A percentile compares a stretch with the other conserved stretches of the same genome.
Evolutionary conservation across 1,140 invertebrate species (phyloP).

Genomic region (Nomia melanderi): DNA sequence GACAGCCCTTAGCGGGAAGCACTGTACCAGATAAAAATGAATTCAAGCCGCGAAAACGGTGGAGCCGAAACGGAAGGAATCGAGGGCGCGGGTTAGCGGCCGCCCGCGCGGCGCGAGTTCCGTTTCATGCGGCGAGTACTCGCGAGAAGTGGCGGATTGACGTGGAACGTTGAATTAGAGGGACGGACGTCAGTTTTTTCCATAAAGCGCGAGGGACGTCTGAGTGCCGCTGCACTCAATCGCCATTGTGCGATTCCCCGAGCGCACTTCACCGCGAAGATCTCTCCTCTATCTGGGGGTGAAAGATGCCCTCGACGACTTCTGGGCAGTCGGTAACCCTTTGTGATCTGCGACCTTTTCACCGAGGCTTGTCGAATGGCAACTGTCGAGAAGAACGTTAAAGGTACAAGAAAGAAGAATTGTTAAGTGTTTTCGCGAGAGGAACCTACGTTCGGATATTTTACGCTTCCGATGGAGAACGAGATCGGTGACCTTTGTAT

Average conservation of each 20-base stretch:
- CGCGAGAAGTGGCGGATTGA: background rate
- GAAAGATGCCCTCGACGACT: conserved; percentile 11
- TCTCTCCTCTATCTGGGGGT: conserved; percentile 4
- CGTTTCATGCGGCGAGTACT: background rate
- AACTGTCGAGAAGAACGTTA: background rate
- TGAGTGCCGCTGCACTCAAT: conserved; percentile 42
- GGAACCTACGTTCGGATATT: too few relatives aligned
- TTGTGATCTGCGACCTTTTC: conserved; percentile 22
- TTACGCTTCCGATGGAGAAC: too few relatives aligned
- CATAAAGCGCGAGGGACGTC: conserved; percentile 23
- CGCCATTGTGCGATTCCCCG: conserved; percentile 38
- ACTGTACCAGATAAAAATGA: too few relatives aligned
- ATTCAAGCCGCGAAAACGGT: background rate
- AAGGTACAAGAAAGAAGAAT: background rate
- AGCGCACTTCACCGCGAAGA: conserved; percentile 26
- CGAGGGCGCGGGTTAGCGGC: too few relatives aligned
- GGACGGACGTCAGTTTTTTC: conserved; percentile 13
- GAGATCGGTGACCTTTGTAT: too few relatives aligned
- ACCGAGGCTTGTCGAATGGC: conserved; percentile 6
- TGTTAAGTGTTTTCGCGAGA: background rate
- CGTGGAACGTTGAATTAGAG: conserved; percentile 1
- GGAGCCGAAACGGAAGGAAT: too few relatives aligned
- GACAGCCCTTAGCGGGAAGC: too few relatives aligned
- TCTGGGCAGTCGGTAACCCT: conserved; percentile 17
- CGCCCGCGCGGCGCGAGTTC: too few relatives aligned